A percentile compares a stretch with the other conserved stretches of the same genome.
These are phyloP conservation scores for Esox masquinongy DNA, from an alignment of 2,797 vertebrate species.

Conservation along the genomic window DNA sequence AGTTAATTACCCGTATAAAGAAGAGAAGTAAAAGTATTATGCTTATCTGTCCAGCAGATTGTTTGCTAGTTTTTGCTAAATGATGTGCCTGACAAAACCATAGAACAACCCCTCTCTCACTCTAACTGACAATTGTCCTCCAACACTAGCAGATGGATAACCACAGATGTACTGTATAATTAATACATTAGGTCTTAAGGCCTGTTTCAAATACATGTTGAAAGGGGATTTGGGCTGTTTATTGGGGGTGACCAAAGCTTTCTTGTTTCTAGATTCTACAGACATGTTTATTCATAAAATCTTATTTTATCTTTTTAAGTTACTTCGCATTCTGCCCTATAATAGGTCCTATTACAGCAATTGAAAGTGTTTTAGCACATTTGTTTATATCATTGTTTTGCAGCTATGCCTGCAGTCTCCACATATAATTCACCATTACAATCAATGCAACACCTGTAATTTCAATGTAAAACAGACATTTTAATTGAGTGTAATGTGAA, in stretches of 20 bases:
- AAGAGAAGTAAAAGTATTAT: background rate
- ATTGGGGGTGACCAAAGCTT: background rate
- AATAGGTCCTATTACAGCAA: background rate
- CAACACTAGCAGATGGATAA: background rate
- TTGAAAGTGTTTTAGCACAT: slow-evolving; percentile 10
- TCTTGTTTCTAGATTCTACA: slow-evolving; percentile 7
- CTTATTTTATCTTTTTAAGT: background rate
- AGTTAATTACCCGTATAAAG: background rate
- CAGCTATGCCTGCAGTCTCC: background rate
- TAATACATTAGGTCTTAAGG: background rate
- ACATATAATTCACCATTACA: background rate
- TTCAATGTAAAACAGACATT: background rate
- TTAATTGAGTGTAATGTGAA: background rate
- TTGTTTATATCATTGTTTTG: slow-evolving; percentile 20
- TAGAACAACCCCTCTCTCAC: background rate
- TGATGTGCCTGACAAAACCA: background rate
- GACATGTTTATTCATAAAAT: background rate
- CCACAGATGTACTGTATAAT: background rate
- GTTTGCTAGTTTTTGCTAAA: background rate
- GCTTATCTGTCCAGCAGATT: background rate
- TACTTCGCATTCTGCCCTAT: background rate
- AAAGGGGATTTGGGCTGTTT: background rate
- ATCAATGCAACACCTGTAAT: background rate
- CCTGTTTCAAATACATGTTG: slow-evolving; percentile 5
- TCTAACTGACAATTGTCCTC: background rate